phyloP scores from a whole-genome alignment of 2,113 vertebrate genomes.

The Oplegnathus fasciatus region DNA sequence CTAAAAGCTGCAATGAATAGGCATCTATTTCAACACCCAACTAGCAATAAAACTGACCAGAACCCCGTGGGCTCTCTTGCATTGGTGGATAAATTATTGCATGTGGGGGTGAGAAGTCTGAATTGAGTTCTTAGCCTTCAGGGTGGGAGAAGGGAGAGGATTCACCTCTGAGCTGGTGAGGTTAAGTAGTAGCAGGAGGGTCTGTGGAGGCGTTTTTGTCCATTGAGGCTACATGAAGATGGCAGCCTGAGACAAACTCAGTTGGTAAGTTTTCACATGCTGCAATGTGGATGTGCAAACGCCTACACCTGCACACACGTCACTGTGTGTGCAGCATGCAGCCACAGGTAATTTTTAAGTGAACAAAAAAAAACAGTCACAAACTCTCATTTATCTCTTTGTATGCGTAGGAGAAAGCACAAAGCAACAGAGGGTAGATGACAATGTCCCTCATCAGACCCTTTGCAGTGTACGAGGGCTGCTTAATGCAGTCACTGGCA shows the following conservation, averaged over 20 bases:
- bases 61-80: neutral
- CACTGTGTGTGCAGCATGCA: neutral
- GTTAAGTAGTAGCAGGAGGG: constrained; percentile 30
- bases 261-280: neutral
- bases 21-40: neutral
- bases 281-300: constrained; percentile 4
- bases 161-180: constrained; percentile 23
- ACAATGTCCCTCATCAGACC: constrained; percentile 59
- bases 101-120: constrained; percentile 9
- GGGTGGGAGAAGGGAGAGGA: constrained; percentile 2
- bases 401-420: constrained; percentile 27
- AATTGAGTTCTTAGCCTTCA: neutral
- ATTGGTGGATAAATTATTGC: neutral
- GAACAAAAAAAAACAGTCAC: neutral
- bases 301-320: constrained; percentile 16
- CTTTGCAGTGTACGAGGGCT: constrained; percentile 33
- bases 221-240: neutral
- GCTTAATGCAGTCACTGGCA: constrained; percentile 79
- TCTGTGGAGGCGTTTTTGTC: constrained; percentile 1
- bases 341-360: constrained; percentile 32
- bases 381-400: constrained; percentile 12
- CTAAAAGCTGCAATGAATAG: neutral
- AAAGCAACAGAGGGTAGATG: constrained; percentile 58
- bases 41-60: neutral
- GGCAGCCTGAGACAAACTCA: constrained; percentile 14